Evolutionary conservation across 92 coral and sea anemone species (phyloP).

Genomic region (Actinernus sp.): DNA sequence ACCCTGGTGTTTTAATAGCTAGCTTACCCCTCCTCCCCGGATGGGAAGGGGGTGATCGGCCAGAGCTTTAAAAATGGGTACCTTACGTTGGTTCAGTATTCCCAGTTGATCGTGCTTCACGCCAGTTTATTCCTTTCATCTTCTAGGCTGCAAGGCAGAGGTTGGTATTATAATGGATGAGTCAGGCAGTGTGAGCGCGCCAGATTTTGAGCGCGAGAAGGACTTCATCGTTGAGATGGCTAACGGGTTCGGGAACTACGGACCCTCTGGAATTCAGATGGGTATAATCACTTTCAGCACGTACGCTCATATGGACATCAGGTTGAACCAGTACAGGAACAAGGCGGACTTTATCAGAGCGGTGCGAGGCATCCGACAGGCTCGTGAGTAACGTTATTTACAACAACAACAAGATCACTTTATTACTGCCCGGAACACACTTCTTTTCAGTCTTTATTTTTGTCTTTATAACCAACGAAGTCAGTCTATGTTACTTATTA

Average conservation of each 20-base stretch:
- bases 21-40: no score
- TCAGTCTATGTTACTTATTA: no score
- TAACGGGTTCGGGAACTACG: conserved; percentile 73
- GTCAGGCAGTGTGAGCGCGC: conserved; percentile 71
- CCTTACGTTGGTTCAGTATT: no score
- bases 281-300: conserved; percentile 73
- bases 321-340: conserved; percentile 42
- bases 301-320: conserved; percentile 56
- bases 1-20: no score
- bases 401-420: no score
- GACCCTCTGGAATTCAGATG: conserved; percentile 81
- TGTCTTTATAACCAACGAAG: no score
- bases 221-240: conserved; percentile 55
- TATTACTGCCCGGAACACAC: conserved; percentile 9
- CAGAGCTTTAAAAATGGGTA: no score
- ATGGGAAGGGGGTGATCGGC: no score
- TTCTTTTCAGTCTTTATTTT: no score
- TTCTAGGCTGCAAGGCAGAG: conserved; percentile 85
- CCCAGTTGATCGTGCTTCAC: no score
- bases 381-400: conserved; percentile 23
- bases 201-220: conserved; percentile 65
- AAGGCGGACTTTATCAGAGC: conserved; percentile 62
- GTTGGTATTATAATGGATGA: conserved; percentile 81
- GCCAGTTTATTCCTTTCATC: neutral
- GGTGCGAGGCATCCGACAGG: conserved; percentile 35